phyloP scores from a whole-genome alignment of 2,797 vertebrate species.

The Sebastolobus alascanus region DNA sequence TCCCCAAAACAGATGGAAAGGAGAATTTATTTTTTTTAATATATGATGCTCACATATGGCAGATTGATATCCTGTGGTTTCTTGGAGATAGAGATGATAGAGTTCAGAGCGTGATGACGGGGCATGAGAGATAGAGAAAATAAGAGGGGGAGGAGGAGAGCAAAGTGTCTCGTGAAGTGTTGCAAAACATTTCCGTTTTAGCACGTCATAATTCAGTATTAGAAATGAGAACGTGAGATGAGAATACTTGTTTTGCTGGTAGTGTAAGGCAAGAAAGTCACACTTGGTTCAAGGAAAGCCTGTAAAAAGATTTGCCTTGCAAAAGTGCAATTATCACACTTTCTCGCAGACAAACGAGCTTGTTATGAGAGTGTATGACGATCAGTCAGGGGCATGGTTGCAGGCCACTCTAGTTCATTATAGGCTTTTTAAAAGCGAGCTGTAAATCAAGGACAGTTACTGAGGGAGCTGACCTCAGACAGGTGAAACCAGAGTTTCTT shows the following conservation, averaged over 20 bases:
- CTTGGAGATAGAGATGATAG: conserved; percentile 54
- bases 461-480: conserved; percentile 53
- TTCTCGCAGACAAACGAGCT: neutral
- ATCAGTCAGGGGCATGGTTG: neutral
- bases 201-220: neutral
- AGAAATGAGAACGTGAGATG: neutral
- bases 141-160: neutral
- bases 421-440: conserved; percentile 24
- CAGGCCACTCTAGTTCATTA: conserved; percentile 16
- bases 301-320: neutral
- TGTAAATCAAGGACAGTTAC: conserved; percentile 53
- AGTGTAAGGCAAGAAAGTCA: neutral
- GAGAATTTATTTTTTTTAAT: neutral
- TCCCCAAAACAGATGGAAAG: conserved; percentile 47
- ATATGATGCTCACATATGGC: conserved; percentile 56
- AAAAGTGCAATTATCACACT: neutral
- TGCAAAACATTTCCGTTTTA: conserved; percentile 23
- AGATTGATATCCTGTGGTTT: conserved; percentile 67
- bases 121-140: conserved; percentile 23
- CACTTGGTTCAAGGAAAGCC: neutral
- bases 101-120: conserved; percentile 29
- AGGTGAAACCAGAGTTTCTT: conserved; percentile 48
- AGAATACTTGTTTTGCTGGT: neutral
- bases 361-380: neutral
- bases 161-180: neutral